Conservation (phyloP, 2,888 invertebrate species). For the Nysson spinosus region DNA sequence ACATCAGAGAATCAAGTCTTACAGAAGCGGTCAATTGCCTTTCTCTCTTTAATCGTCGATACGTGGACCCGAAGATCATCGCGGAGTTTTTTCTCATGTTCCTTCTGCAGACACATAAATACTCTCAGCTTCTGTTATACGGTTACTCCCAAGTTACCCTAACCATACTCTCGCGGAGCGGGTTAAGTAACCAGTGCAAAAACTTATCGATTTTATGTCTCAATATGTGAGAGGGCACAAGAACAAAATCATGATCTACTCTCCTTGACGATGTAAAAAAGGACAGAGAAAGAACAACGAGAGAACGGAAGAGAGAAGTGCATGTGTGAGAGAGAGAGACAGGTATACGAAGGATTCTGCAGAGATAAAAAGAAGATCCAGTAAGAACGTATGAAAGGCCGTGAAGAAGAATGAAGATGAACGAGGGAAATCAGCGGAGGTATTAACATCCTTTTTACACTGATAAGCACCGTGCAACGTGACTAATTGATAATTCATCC, state of each 20-base stretch:
- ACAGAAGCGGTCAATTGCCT: slow-evolving; percentile 26
- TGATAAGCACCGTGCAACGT: slow-evolving; percentile 54
- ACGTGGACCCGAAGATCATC: slow-evolving; percentile 22
- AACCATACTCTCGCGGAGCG: slow-evolving; percentile 9
- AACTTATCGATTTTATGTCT: slow-evolving; percentile 65
- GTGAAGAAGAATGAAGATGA: slow-evolving; percentile 1
- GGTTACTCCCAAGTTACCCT: background rate
- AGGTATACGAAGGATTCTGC: slow-evolving; percentile 21
- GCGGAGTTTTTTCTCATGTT: slow-evolving; percentile 36
- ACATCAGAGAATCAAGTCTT: slow-evolving; percentile 50
- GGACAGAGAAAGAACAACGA: slow-evolving; percentile 30
- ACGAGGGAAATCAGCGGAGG: slow-evolving; percentile 12
- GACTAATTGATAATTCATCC: slow-evolving; percentile 63
- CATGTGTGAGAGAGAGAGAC: slow-evolving; percentile 10
- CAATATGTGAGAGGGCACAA: slow-evolving; percentile 53
- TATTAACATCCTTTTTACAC: slow-evolving; percentile 46
- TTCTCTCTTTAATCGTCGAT: slow-evolving; percentile 40
- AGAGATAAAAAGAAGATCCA: slow-evolving; percentile 15
- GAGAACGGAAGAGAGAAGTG: slow-evolving; percentile 27
- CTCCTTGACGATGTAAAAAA: slow-evolving; percentile 34
- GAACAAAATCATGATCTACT: slow-evolving; percentile 35
- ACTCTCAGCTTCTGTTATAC: slow-evolving; percentile 46
- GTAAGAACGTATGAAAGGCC: background rate
- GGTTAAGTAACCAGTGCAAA: slow-evolving; percentile 56
- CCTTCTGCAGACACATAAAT: slow-evolving; percentile 49